Conservation (phyloP, 1,140 invertebrate species). For the Teleogryllus occipitalis region DNA sequence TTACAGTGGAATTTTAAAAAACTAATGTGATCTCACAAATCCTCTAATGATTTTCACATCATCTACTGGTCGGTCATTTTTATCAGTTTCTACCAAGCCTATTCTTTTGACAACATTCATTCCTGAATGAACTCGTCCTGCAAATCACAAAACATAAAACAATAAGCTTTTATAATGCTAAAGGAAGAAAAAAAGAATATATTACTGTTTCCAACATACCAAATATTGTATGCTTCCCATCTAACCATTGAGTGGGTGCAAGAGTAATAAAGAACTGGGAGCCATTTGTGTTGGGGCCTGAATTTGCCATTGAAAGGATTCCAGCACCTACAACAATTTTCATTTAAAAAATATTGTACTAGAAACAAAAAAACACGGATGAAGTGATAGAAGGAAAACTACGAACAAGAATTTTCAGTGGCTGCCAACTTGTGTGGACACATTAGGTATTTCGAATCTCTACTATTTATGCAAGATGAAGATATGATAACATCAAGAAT, state of each 20-base stretch:
- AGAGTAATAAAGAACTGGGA: constrained; percentile 98
- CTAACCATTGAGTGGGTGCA: constrained; percentile 93
- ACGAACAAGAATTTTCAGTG: too few species aligned
- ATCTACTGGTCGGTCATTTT: constrained; percentile 81
- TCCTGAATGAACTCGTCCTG: constrained; percentile 65
- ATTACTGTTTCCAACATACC: constrained; percentile 40
- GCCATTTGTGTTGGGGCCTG: constrained; percentile 92
- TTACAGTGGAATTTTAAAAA: background rate
- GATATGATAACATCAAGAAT: too few species aligned
- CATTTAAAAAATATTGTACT: background rate
- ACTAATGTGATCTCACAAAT: constrained; percentile 36
- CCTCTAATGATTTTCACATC: constrained; percentile 79
- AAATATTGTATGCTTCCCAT: constrained; percentile 96
- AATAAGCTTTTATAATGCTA: background rate
- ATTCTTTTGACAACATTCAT: constrained; percentile 88
- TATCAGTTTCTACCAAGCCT: constrained; percentile 86
- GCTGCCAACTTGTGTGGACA: too few species aligned
- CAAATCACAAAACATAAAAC: constrained; percentile 23
- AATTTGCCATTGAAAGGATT: constrained; percentile 81
- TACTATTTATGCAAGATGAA: too few species aligned
- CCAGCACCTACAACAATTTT: constrained; percentile 52
- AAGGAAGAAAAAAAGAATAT: background rate
- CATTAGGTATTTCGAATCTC: too few species aligned
- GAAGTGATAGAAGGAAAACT: too few species aligned
- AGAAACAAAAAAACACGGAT: too few species aligned